phyloP scores from a whole-genome alignment of 2,797 vertebrate species.

The Borostomias antarcticus region DNA sequence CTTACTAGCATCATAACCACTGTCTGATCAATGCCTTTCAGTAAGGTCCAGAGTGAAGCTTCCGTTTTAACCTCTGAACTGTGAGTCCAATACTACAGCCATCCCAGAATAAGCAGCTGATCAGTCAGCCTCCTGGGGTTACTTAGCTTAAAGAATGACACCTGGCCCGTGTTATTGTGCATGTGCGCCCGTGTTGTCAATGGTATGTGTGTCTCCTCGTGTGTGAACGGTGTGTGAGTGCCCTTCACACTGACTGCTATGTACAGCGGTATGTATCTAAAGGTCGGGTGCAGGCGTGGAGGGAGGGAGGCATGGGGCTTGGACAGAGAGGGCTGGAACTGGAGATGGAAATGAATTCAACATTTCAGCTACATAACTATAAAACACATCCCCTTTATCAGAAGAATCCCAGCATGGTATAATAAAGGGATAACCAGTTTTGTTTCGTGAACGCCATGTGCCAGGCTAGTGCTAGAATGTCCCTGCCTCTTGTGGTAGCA shows the following conservation, averaged over 20 bases:
- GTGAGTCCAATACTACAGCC: constrained; percentile 14
- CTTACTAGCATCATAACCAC: too few relatives aligned
- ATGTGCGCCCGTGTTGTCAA: not conserved
- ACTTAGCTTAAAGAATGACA: constrained; percentile 45
- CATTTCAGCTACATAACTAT: not conserved
- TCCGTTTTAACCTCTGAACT: too few relatives aligned
- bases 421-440: too few relatives aligned
- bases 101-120: constrained; percentile 41
- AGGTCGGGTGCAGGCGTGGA: constrained; percentile 70
- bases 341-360: not conserved
- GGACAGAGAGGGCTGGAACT: constrained; percentile 53
- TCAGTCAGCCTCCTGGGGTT: constrained; percentile 42
- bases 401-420: not conserved
- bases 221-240: constrained; percentile 46
- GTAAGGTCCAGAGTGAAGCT: constrained; percentile 35
- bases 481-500: constrained; percentile 47
- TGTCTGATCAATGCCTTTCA: too few relatives aligned
- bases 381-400: too few relatives aligned
- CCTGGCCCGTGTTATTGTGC: constrained; percentile 34
- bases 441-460: constrained; percentile 30
- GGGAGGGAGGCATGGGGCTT: constrained; percentile 66
- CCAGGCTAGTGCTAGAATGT: constrained; percentile 48
- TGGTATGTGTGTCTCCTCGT: not conserved
- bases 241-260: constrained; percentile 79
- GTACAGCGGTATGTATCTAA: constrained; percentile 79